Percentiles rank a stretch among this genome's conserved stretches.
Conservation (phyloP, 2,113 vertebrate genomes). For the Elaphurus davidianus region DNA sequence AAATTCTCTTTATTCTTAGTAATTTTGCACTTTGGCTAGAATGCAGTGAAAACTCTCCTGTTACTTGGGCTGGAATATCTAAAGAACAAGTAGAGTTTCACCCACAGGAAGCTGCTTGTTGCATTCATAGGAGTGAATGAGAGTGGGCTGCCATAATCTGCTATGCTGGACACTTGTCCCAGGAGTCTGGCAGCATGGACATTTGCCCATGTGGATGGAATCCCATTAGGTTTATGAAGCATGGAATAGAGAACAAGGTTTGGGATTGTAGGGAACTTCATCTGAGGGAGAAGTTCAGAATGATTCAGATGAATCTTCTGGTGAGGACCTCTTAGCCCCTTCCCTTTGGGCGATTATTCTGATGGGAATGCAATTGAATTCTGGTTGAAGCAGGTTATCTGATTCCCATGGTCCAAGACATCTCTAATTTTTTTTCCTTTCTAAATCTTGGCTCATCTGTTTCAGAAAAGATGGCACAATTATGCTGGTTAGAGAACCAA, state of each 20-base stretch:
- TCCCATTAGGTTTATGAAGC: neutral
- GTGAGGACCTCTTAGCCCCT: neutral
- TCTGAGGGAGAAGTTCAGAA: neutral
- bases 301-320: neutral
- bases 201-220: neutral
- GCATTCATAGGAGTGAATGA: neutral
- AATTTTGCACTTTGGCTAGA: neutral
- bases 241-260: neutral
- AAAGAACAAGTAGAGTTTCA: neutral
- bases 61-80: neutral
- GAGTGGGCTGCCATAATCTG: neutral
- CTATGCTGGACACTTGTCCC: neutral
- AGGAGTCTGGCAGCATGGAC: neutral
- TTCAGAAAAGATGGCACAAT: neutral
- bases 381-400: neutral
- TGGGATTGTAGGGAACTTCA: neutral
- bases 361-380: neutral
- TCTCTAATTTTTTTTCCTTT: neutral
- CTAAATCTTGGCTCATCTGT: neutral
- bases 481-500: neutral
- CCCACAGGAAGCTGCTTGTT: neutral
- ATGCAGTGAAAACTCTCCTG: neutral
- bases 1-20: neutral
- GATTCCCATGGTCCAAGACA: neutral
- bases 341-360: neutral